Evolutionary conservation across 2,888 invertebrate genomes (phyloP), one percentile per base, ranked within the genome.

Genomic region (Laspeyria flexula): DNA sequence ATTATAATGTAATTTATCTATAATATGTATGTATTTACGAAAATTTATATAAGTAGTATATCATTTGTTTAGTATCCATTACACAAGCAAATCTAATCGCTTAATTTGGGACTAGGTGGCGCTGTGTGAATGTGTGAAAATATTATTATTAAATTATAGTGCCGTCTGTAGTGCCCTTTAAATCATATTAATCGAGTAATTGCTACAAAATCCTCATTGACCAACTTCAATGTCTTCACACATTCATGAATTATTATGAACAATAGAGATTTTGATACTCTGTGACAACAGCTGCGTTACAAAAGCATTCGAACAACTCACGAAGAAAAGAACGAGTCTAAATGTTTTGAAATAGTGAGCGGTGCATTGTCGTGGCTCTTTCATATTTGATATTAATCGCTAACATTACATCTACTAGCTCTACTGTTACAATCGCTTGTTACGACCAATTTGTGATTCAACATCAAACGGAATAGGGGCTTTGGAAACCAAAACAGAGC

Each of bases 311-410:
- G 46, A 48, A 51, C 34, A 45, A 45, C 49, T 57, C 58, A 57
- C 37, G 48, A 55, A 48, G 60, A 58, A 67, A 67, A 64, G 55
- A 67, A 60, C 60, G 49, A 41, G 46, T 58, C 43, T 55, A 43
- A 62, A 47, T 55, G 62, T 77, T 77, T 75, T 72, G 78, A 52
- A 79, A 78, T 75, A 77, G 78, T 77, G 75, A 78, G 57, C 65
- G 55, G 51, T 55, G 56, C 60, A 71, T 70, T 73, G 73, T 75
- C 63, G 63, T 63, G 52, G 53, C 56, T 75, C 63, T 66, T 75
- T 67, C 62, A 67, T 68, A 70, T 76, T 70, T 69, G 71, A 76
- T 75, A 70, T 65, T 69, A 71, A 67, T 61, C 52, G 54, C 51
- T 30, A 57, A 18, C 41, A 59, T 64, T 59, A 61, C 43, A 44